These are phyloP conservation scores for Invenusta paracnida DNA, from an alignment of 2,888 invertebrate species.

Conservation along the genomic window DNA sequence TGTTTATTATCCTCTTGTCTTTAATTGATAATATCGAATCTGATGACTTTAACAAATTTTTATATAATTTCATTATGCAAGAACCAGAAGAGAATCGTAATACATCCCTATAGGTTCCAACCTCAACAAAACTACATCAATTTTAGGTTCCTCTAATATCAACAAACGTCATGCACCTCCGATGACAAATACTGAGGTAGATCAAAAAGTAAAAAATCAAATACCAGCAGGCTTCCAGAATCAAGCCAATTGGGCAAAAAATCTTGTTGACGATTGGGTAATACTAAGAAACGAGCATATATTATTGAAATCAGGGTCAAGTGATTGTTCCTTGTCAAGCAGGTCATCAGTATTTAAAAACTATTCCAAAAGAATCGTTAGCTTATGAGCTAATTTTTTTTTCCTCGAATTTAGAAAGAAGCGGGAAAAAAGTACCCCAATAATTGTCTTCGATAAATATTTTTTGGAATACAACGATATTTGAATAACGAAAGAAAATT, in stretches of 20 bases:
- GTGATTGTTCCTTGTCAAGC: neutral
- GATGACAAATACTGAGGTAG: neutral
- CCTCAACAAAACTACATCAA: neutral
- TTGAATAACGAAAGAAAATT: neutral
- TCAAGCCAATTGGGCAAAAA: neutral
- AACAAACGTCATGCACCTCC: neutral
- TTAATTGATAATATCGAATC: neutral
- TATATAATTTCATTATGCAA: neutral
- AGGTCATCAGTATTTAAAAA: neutral
- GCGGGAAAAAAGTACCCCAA: neutral
- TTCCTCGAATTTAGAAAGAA: too few species aligned
- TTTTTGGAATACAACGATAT: neutral
- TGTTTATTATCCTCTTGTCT: neutral
- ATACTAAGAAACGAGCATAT: neutral
- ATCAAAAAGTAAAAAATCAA: neutral
- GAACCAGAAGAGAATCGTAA: neutral
- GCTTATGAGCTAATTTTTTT: too few species aligned
- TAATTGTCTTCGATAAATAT: neutral
- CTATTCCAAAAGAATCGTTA: neutral
- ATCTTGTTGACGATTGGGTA: neutral
- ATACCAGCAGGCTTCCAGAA: neutral
- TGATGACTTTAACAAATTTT: neutral
- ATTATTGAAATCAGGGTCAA: neutral
- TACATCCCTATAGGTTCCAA: neutral
- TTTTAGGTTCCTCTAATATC: neutral